These are phyloP conservation scores for Drosophila rufa DNA, from an alignment of 1,140 invertebrate genomes.

Conservation along the genomic window DNA sequence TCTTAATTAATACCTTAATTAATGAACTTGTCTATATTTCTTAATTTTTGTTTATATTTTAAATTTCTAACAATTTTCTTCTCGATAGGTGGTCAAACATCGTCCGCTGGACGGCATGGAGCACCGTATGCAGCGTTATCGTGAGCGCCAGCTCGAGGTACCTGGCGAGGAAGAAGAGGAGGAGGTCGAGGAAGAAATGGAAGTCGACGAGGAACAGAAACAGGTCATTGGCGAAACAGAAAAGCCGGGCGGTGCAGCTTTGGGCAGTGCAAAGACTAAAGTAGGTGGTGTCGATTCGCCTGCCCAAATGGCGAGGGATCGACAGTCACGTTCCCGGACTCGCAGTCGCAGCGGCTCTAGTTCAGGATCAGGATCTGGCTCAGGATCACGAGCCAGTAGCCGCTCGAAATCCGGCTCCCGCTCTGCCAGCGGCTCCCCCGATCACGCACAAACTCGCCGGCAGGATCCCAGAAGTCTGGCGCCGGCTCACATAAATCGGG, in stretches of 20 bases:
- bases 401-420: constrained; percentile 78
- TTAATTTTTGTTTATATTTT: background rate
- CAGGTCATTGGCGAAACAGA: constrained; percentile 82
- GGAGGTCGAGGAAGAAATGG: constrained; percentile 89
- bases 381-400: constrained; percentile 69
- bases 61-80: background rate
- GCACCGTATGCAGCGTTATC: constrained; percentile 93
- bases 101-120: constrained; percentile 94
- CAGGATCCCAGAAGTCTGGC: constrained; percentile 68
- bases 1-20: background rate
- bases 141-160: constrained; percentile 95
- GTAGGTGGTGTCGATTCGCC: constrained; percentile 85
- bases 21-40: background rate
- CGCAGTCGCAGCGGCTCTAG: constrained; percentile 66
- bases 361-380: constrained; percentile 81
- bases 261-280: constrained; percentile 22
- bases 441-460: constrained; percentile 58
- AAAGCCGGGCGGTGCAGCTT: constrained; percentile 52
- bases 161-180: constrained; percentile 92
- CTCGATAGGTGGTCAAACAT: constrained; percentile 92
- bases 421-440: constrained; percentile 83
- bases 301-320: constrained; percentile 81
- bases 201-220: constrained; percentile 89
- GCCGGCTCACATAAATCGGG: constrained; percentile 83
- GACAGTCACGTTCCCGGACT: constrained; percentile 77